A percentile compares a stretch with the other conserved stretches of the same genome.
These are phyloP conservation scores for Ascidia mentula DNA, from an alignment of 23 tunicate genomes.

Conservation along the genomic window DNA sequence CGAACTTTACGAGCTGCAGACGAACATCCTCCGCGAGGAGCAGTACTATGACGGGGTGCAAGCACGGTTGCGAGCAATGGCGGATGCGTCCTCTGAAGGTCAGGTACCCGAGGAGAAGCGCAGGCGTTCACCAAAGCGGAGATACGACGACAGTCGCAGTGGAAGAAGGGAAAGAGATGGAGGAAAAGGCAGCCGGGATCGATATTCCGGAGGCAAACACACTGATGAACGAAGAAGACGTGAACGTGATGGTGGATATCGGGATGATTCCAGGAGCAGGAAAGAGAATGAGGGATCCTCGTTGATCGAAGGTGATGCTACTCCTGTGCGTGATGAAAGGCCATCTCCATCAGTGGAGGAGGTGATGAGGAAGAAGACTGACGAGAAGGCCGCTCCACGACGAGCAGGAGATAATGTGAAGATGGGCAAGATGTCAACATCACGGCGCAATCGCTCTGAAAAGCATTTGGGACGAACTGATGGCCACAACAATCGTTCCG, in stretches of 20 bases:
- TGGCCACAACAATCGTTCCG: neutral
- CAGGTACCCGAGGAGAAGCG: neutral
- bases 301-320: constrained; percentile 73
- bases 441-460: neutral
- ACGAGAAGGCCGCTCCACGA: neutral
- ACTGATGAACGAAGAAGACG: constrained; percentile 10
- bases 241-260: neutral
- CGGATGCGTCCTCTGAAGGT: neutral
- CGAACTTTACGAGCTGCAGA: neutral
- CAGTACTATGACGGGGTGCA: constrained; percentile 4
- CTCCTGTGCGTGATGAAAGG: constrained; percentile 89
- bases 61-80: neutral
- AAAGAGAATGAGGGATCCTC: neutral
- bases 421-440: constrained; percentile 28
- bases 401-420: constrained; percentile 25
- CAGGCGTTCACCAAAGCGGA: neutral
- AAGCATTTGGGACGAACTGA: neutral
- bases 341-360: constrained; percentile 51
- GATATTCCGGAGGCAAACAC: constrained; percentile 4
- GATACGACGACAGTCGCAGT: neutral
- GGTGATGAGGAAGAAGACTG: neutral
- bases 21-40: neutral
- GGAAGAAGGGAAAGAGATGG: constrained; percentile 1
- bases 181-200: neutral
- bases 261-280: neutral